These are phyloP conservation scores for Benitochromis conjunctus DNA, from an alignment of 2,113 vertebrate genomes.

Conservation along the genomic window DNA sequence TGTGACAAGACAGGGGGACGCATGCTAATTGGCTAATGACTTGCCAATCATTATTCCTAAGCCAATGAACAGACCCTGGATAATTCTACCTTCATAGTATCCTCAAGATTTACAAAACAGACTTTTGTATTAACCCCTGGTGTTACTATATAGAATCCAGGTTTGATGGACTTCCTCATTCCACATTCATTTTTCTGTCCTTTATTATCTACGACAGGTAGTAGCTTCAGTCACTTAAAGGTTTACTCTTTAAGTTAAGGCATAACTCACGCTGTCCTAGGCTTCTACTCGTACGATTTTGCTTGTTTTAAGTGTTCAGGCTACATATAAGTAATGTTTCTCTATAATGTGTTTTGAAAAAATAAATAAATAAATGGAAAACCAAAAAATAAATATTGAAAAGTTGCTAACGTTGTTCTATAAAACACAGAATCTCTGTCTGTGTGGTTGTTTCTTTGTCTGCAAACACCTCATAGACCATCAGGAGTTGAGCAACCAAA, in stretches of 20 bases:
- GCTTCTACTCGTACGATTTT: not conserved
- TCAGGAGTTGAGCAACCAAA: not conserved
- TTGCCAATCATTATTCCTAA: not conserved
- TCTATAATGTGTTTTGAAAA: accelerated
- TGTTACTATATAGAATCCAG: not conserved
- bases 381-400: not conserved
- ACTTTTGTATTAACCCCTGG: not conserved
- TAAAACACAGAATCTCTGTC: not conserved
- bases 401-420: accelerated
- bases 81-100: not conserved
- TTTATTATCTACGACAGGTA: not conserved
- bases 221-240: not conserved
- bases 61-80: not conserved
- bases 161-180: not conserved
- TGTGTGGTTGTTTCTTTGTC: not conserved
- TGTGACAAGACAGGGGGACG: not conserved
- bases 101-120: not conserved
- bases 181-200: accelerated
- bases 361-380: not conserved
- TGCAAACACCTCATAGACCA: not conserved
- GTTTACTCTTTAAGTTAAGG: not conserved
- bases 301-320: not conserved
- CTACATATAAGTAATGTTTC: not conserved
- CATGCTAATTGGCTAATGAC: not conserved
- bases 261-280: accelerated